Conservation (phyloP, 2,797 vertebrate species). For the Tympanoctomys barrerae region DNA sequence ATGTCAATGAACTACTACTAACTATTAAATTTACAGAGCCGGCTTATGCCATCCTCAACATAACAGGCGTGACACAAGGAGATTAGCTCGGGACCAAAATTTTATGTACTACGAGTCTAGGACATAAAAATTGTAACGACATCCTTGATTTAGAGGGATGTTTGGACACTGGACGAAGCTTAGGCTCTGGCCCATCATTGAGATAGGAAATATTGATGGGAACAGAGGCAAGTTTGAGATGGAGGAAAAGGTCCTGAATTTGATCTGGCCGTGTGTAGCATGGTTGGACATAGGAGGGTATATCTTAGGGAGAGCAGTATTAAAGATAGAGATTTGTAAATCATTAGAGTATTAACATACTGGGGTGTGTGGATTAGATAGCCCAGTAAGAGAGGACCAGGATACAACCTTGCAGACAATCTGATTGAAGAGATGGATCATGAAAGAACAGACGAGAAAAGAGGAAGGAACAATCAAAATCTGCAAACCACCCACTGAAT, state of each 20-base stretch:
- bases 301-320: background rate
- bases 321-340: slow-evolving; percentile 1
- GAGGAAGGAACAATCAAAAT: background rate
- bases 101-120: background rate
- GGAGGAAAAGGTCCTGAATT: slow-evolving; percentile 2
- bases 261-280: background rate
- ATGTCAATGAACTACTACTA: background rate
- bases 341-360: background rate
- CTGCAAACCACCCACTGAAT: background rate
- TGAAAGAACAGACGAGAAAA: slow-evolving; percentile 24
- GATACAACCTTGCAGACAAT: background rate
- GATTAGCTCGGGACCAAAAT: background rate
- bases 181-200: background rate
- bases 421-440: background rate
- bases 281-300: background rate
- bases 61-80: background rate
- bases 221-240: background rate
- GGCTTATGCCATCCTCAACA: background rate
- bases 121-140: background rate
- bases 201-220: background rate
- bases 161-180: background rate
- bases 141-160: background rate
- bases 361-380: background rate
- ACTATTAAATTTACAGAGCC: background rate
- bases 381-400: background rate